These are phyloP conservation scores for Neuroscelio doddi DNA, from an alignment of 2,888 invertebrate species.

Conservation along the genomic window DNA sequence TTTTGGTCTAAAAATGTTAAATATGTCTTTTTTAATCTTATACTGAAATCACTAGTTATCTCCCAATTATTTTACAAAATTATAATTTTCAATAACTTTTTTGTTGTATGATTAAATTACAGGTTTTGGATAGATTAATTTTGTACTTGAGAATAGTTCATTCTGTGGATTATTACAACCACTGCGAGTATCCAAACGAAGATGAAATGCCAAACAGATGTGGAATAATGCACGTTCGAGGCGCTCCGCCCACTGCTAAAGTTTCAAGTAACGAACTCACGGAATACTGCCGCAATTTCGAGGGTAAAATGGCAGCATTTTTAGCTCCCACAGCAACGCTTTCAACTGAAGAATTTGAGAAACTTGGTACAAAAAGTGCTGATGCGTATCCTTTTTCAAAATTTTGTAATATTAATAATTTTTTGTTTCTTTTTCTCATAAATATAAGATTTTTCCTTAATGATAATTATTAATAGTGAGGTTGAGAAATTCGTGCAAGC, in stretches of 20 bases:
- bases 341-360: slow-evolving; percentile 83
- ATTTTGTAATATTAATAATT: slow-evolving; percentile 1
- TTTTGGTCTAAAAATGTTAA: too few relatives aligned
- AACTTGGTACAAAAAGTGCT: slow-evolving; percentile 87
- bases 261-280: slow-evolving; percentile 82
- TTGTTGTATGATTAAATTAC: slow-evolving; percentile 42
- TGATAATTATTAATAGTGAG: slow-evolving; percentile 72
- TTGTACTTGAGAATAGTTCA: slow-evolving; percentile 97
- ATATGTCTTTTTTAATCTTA: too few relatives aligned
- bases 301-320: slow-evolving; percentile 92
- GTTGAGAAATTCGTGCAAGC: slow-evolving; percentile 96
- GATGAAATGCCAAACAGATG: slow-evolving; percentile 99
- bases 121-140: slow-evolving; percentile 84
- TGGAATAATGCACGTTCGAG: slow-evolving; percentile 98
- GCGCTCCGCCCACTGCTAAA: slow-evolving; percentile 88
- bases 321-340: slow-evolving; percentile 84
- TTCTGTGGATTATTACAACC: slow-evolving; percentile 99
- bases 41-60: too few relatives aligned
- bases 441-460: not conserved
- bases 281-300: slow-evolving; percentile 86
- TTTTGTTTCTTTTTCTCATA: not conserved
- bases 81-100: too few relatives aligned
- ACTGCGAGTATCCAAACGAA: slow-evolving; percentile 98
- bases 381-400: slow-evolving; percentile 74
- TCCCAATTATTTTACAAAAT: too few relatives aligned